Evolutionary conservation across 2,113 vertebrate species (phyloP), one percentile per base, ranked within the genome.

Genomic region (Camelus dromedarius): DNA sequence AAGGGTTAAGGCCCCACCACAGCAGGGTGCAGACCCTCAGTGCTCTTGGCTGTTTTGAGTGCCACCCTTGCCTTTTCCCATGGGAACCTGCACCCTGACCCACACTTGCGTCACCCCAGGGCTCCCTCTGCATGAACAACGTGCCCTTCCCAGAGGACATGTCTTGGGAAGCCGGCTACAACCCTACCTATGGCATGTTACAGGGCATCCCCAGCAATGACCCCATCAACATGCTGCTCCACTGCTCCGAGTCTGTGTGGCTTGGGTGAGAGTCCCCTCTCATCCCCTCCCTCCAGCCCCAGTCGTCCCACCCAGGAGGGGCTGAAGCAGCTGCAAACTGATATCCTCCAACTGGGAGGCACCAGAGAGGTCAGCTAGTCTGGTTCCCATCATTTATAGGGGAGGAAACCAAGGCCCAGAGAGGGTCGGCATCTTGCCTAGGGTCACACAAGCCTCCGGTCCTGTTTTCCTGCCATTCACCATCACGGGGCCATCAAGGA

Each of bases 151-250:
- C 99, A 0, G 99, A 99, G 0, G 99, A 99, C 1, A 92, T 99
- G 86, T 98, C 98, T 62, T 99, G 99, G 97, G 99, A 99, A 96
- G 99, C 99, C 0, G 99, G 99, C 22, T 99, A 99, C 0, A 99
- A 99, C 92, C 99, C 99, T 28, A 99, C 96, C 79, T 99, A 99
- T 0, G 99, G 99, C 91, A 99, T 99, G 99, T 99, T 99, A 98
- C 99, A 99, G 98, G 99, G 99, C 46, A 99, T 99, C 92, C 99
- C 99, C 10, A 99, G 99, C 97, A 99, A 99, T 0, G 99, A 99
- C 83, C 99, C 99, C 24, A 99, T 99, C 98, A 99, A 99, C 0
- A 99, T 99, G 95, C 98, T 99, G 50, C 99, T 99, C 85, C 99
- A 95, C 98, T 99, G 50, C 99, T 99, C 85, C 99, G 99, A 0